Percentiles rank a stretch among this genome's conserved stretches.
phyloP scores from a whole-genome alignment of 2,113 vertebrate genomes.

The Lampris incognitus region DNA sequence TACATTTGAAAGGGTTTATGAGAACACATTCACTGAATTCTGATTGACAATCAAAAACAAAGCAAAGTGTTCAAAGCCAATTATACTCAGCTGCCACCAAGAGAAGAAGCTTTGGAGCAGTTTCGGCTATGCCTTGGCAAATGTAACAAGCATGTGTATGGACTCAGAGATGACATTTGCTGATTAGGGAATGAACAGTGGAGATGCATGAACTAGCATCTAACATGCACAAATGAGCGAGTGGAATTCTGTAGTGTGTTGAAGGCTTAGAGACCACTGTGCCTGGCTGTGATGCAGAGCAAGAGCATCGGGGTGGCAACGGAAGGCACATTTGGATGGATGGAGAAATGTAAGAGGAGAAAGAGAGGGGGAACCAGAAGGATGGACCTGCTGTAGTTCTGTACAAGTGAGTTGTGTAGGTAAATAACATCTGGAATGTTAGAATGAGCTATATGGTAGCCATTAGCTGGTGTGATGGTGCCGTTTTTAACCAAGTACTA shows the following conservation, averaged over 20 bases:
- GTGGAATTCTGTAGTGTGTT: conserved; percentile 56
- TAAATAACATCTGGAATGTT: conserved; percentile 37
- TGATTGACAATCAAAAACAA: background rate
- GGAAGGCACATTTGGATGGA: conserved; percentile 1
- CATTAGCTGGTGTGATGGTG: too few relatives aligned
- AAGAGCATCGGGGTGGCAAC: conserved; percentile 46
- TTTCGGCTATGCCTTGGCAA: background rate
- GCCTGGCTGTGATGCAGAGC: conserved; percentile 55
- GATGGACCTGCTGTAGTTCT: conserved; percentile 55
- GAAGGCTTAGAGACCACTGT: conserved; percentile 39
- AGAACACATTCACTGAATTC: background rate
- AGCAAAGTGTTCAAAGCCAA: background rate
- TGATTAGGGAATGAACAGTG: conserved; percentile 28
- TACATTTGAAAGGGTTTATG: background rate
- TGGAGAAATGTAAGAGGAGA: conserved; percentile 27
- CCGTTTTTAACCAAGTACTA: background rate
- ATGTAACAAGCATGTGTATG: background rate
- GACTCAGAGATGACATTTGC: conserved; percentile 24
- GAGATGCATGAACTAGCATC: conserved; percentile 43
- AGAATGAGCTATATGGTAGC: background rate
- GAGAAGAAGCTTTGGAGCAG: background rate
- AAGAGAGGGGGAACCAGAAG: conserved; percentile 30
- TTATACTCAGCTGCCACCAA: background rate
- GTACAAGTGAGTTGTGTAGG: conserved; percentile 48
- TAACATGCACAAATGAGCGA: conserved; percentile 68